Base-by-base conservation (phyloP, 2,888 invertebrate species). In the Polietes domitor region DNA sequence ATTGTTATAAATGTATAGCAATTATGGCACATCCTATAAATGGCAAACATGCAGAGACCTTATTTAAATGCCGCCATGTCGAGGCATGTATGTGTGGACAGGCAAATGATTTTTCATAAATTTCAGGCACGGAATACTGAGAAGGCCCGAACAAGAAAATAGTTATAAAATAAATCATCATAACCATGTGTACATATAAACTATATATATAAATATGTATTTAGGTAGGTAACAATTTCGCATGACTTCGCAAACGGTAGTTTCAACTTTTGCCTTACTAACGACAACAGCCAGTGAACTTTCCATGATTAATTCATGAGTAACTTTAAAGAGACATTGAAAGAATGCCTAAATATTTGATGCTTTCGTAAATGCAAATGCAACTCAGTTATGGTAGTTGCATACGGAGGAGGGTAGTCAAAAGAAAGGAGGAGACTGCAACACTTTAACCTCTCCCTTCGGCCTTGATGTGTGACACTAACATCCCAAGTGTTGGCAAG, bases 1-100 rank as follows among this genome's bases (percentile, higher is more conserved):
- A 37, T 47, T 47, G 47, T 47, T 47, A 47, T 47, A 47, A 47
- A 72, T 65, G 43, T 43, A 24, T 76, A 76, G 72, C 76, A 80
- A 76, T 71, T 70, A 75, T 43, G n/a, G n/a, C 47, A 47, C n/a
- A 15, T n/a, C n/a, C n/a, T 2, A 47, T 47, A 47, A n/a, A 47
- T 2, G n/a, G n/a, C 15, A n/a, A 47, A 37, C 37, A 4, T 47
- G 47, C 7, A 47, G n/a, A 15, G 1, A 15, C 3, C n/a, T n/a
- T 47, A n/a, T 47, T 47, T 47, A 41, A 41, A 5, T 41, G 2
- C 12, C 41, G 12, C 41, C 9, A 10, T 41, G 2, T 7, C 12
- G 6, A 41, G 12, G 6, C 9, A 5, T 3, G 37, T 37, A 12
- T 37, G 6, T 37, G n/a, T 47, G n/a, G 7, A n/a, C n/a, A 15